Evolutionary conservation across 2,888 invertebrate genomes (phyloP).

Genomic region (Apodemia duryi): DNA sequence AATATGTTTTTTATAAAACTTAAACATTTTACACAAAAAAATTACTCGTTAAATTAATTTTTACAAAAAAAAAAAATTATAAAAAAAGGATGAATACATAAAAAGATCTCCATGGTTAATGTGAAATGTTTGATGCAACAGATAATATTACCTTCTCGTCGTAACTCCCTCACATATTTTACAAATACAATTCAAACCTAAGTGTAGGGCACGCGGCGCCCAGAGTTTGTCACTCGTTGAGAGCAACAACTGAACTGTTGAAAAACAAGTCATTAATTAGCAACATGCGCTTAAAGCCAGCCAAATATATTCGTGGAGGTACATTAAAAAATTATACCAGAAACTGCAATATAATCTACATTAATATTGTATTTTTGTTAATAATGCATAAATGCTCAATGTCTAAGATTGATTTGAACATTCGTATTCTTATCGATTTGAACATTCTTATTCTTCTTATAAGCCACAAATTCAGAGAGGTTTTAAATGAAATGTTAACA

Average conservation of each 20-base stretch:
- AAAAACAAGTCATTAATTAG: conserved; percentile 79
- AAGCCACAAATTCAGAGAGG: no score
- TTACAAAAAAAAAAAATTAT: no score
- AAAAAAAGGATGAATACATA: neutral
- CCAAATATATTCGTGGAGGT: conserved; percentile 64
- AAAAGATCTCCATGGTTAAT: conserved; percentile 53
- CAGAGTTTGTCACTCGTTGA: conserved; percentile 77
- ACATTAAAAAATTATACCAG: conserved; percentile 27
- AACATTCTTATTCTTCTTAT: no score
- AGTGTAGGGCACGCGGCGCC: conserved; percentile 77
- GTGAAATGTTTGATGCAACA: conserved; percentile 69
- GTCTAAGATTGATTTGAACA: no score
- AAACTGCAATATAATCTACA: conserved; percentile 7
- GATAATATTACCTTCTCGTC: conserved; percentile 69
- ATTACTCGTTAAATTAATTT: no score
- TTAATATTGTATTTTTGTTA: neutral
- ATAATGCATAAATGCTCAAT: no score
- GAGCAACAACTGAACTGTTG: conserved; percentile 78
- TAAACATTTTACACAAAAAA: no score
- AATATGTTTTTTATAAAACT: neutral
- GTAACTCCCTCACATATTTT: conserved; percentile 74
- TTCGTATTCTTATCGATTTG: no score
- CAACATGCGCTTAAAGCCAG: conserved; percentile 75
- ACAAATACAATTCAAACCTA: conserved; percentile 78
- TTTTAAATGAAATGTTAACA: no score